phyloP scores from a whole-genome alignment of 2,797 vertebrate species.

The Spatula clypeata region DNA sequence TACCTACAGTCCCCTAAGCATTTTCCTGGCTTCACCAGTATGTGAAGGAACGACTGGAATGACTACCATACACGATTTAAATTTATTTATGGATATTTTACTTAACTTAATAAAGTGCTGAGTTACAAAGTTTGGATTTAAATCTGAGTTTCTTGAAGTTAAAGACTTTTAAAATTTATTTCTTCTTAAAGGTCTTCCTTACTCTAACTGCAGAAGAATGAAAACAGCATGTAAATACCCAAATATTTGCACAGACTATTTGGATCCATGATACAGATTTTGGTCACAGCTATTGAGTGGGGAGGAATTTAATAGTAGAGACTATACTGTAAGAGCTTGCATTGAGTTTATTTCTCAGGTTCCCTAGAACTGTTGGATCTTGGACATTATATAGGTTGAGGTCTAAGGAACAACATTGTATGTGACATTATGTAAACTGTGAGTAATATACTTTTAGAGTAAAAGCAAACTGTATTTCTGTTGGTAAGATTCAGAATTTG shows the following conservation, averaged over 20 bases:
- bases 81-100: background rate
- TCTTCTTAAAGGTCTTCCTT: background rate
- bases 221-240: background rate
- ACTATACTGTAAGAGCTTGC: background rate
- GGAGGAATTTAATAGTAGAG: background rate
- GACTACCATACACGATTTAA: background rate
- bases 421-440: background rate
- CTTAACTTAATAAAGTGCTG: background rate
- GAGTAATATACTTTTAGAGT: background rate
- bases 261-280: background rate
- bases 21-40: background rate
- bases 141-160: background rate
- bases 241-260: rapidly evolving
- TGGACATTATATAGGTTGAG: rapidly evolving
- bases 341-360: background rate
- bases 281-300: background rate
- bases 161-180: background rate
- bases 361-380: background rate
- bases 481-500: background rate
- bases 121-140: background rate
- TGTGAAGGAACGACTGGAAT: background rate
- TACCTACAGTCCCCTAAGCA: rapidly evolving
- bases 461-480: background rate
- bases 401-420: background rate
- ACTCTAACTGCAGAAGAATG: background rate